These are phyloP conservation scores for Tarsius wallacei DNA, from an alignment of 2,797 vertebrate species.

Conservation along the genomic window DNA sequence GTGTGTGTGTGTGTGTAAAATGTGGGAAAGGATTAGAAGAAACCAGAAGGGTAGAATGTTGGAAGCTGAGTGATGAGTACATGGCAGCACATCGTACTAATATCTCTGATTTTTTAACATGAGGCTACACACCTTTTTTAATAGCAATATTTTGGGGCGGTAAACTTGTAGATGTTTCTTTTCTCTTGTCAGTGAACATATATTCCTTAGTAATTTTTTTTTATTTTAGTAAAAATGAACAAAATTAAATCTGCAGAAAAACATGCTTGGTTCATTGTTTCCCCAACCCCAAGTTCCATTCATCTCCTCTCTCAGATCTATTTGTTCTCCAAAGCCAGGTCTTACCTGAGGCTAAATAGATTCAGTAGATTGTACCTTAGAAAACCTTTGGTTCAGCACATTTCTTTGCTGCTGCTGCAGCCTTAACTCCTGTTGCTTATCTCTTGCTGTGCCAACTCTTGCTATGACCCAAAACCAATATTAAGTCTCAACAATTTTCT, in stretches of 20 bases:
- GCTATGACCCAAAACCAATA: not conserved
- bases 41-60: not conserved
- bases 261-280: not conserved
- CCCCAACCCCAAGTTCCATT: not conserved
- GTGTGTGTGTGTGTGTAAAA: not conserved
- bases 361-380: not conserved
- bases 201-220: not conserved
- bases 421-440: not conserved
- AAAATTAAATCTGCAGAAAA: slow-evolving; percentile 27
- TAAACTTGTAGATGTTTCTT: not conserved
- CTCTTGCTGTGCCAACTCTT: not conserved
- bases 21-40: not conserved
- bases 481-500: not conserved
- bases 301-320: not conserved
- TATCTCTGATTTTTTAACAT: not conserved
- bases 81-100: not conserved
- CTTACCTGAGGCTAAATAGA: not conserved
- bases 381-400: not conserved
- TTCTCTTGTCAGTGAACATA: not conserved
- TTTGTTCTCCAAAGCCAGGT: not conserved
- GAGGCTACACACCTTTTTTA: not conserved
- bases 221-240: slow-evolving; percentile 9
- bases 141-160: not conserved
- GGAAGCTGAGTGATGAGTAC: not conserved
- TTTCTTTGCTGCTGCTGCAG: not conserved